Conservation (phyloP, 1,140 invertebrate genomes). For the Drosophila sproati region DNA sequence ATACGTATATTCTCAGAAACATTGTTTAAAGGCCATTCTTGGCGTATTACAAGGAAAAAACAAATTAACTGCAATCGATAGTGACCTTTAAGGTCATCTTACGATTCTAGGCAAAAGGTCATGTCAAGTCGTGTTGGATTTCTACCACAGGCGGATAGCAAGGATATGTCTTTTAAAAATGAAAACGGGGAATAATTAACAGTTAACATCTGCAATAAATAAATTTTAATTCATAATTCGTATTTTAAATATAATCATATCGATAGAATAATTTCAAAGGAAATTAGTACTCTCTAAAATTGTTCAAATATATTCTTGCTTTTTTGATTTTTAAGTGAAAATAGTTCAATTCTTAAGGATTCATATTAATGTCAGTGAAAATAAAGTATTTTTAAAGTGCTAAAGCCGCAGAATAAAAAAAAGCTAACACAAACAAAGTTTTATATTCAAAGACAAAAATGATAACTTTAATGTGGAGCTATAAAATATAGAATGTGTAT, state of each 20-base stretch:
- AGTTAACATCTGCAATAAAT: neutral
- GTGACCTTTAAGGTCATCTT: neutral
- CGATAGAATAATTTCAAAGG: too few species aligned
- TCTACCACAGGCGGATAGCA: neutral
- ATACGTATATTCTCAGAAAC: neutral
- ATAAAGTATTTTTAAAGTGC: too few species aligned
- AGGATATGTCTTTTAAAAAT: neutral
- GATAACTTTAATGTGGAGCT: too few species aligned
- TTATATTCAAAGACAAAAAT: too few species aligned
- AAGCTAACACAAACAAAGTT: too few species aligned
- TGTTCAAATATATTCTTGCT: too few species aligned
- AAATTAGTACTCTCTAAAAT: too few species aligned
- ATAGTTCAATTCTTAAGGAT: too few species aligned
- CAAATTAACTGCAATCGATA: neutral
- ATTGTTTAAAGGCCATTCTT: neutral
- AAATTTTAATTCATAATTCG: neutral
- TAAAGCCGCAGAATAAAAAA: too few species aligned
- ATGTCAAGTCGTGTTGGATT: conserved; percentile 1
- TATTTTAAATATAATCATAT: too few species aligned
- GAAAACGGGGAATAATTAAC: neutral
- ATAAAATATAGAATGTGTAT: neutral
- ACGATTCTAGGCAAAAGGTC: neutral
- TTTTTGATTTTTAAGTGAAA: too few species aligned
- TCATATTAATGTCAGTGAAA: too few species aligned
- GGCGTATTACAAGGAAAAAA: conserved; percentile 3